Conservation (phyloP, 2,797 vertebrate species). For the Cetoscarus ocellatus region DNA sequence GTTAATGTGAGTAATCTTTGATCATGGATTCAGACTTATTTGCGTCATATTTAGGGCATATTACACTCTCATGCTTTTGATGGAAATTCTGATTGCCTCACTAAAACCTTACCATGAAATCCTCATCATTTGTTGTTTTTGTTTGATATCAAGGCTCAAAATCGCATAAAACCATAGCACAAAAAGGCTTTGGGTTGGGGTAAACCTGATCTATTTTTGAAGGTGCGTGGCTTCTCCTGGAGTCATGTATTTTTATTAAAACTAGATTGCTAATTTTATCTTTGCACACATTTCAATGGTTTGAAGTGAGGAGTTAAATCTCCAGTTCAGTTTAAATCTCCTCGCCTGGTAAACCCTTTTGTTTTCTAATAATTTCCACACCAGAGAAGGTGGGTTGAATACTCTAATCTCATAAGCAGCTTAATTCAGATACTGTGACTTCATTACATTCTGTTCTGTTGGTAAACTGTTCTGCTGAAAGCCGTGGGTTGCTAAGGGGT, state of each 20-base stretch:
- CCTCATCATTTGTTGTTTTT: constrained; percentile 56
- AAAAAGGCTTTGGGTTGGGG: not conserved
- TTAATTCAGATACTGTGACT: constrained; percentile 85
- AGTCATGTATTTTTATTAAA: constrained; percentile 72
- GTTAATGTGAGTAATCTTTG: constrained; percentile 47
- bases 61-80: constrained; percentile 25
- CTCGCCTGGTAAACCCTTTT: constrained; percentile 74
- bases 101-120: constrained; percentile 46
- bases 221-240: constrained; percentile 42
- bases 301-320: constrained; percentile 82
- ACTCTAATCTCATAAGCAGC: constrained; percentile 85
- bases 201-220: constrained; percentile 52
- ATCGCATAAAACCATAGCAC: constrained; percentile 58
- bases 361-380: constrained; percentile 84
- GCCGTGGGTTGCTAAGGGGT: constrained; percentile 57
- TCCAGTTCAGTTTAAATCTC: constrained; percentile 74
- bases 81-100: constrained; percentile 40
- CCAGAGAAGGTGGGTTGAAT: constrained; percentile 80
- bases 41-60: constrained; percentile 51
- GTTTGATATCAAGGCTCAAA: constrained; percentile 57
- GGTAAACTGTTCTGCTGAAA: constrained; percentile 77
- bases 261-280: constrained; percentile 71
- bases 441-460: constrained; percentile 82
- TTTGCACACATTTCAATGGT: constrained; percentile 66
- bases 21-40: constrained; percentile 50